Evolutionary conservation across 1,140 invertebrate genomes (phyloP), one percentile per base, ranked within the genome.

Genomic region (Papilio polytes): DNA sequence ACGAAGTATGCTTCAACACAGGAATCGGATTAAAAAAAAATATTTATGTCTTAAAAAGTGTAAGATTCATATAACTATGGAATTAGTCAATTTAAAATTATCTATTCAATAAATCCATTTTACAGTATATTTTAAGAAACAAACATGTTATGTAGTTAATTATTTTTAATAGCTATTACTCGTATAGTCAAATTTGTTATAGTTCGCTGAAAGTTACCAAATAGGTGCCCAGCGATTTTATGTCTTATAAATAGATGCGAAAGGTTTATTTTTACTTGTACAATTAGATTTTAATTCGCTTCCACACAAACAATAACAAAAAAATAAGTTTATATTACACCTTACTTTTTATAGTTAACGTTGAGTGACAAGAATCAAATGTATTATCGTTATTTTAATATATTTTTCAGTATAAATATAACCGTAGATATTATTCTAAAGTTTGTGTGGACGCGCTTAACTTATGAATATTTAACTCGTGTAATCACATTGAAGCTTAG

Each of bases 61-160:
- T 36, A 36, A 41, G 36, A 41, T 41, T 41, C 36, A 41, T 41
- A 41, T 59, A 53, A 51, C 15, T 76, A 59, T 78, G 76, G 76
- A 78, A 78, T 78, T 78, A 78, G 76, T 78, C 76, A 78, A 78
- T 78, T 78, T 59, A 78, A 78, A 78, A 15, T 36, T 53, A 77
- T 76, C 22, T 78, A 59, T 59, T 51, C 76, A 78, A 56, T 77
- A 41, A 22, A 77, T 53, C 53, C 9, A 51, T 41, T 26, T 53
- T 36, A 44, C n/a, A 77, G 48, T 10, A 41, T 20, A 76, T 44
- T 26, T 76, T 51, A 76, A 76, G 74, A 53, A 76, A 26, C 4
- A 76, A 76, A 76, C 20, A 51, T 76, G 46, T 76, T 48, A 48
- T 76, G 74, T 76, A 76, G 74, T 48, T 76, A 53, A 53, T 48